Evolutionary conservation across 2,888 invertebrate genomes (phyloP), one percentile per base, ranked within the genome.

Genomic region (Acanthoscelides obtectus): DNA sequence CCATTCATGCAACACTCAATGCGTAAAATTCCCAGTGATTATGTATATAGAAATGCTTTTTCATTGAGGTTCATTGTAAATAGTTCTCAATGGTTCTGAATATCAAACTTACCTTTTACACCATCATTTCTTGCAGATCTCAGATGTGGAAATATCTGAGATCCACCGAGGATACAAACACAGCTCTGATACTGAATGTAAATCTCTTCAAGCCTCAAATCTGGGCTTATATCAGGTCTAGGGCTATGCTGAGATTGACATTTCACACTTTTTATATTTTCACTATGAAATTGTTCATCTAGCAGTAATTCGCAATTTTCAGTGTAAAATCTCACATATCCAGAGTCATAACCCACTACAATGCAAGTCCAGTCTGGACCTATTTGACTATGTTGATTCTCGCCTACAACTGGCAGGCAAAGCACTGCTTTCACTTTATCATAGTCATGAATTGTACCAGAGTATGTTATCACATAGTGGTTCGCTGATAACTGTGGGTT

Each of bases 301-400:
- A 96, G 87, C 68, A 98, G 86, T 74, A 95, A 87, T 72, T 92
- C 91, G 20, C 96, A 96, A 75, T 91, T 92, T 84, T 98, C 97
- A 0, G 96, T 95, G 82, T 95, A 97, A 86, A 97, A 96, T 75
- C 93, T 88, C 17, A 98, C 88, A 86, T 89, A 90, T 20, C 98
- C 98, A 77, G 94, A 93, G 78, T 90, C 91, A 80, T 94, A 93
- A 19, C 98, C 98, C 71, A 77, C 89, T 73, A 93, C 90, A 73
- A 98, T 89, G 83, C 96, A 97, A 19, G 96, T 97, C 98, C 98
- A 98, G 83, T 98, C 98, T 22, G 95, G 91, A 5, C 91, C 91
- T 77, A 84, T 83, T 75, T 83, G 82, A 27, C 84, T 84, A 77
- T 81, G 84, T 71, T 83, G 83, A 72, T 79, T 81, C 74, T 83